Conservation (phyloP, 2,113 vertebrate genomes). For the Gnathonemus echidnorhynchus region DNA sequence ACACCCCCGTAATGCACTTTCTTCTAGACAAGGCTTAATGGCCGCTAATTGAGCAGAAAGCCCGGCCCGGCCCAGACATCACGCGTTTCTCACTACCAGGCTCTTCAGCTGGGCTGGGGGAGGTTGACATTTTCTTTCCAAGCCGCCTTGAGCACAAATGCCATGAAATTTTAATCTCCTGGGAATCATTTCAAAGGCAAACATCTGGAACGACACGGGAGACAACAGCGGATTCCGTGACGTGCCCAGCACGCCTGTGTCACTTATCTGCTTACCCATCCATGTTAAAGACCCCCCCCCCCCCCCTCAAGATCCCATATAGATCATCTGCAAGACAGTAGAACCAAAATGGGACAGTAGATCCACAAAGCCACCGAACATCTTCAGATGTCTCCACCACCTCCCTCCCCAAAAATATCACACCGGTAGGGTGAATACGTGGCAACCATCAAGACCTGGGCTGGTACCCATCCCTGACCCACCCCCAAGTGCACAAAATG, state of each 20-base stretch:
- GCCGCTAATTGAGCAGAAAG: constrained; percentile 34
- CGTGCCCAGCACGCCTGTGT: background rate
- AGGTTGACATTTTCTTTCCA: constrained; percentile 19
- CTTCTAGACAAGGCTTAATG: constrained; percentile 26
- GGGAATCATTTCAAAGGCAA: constrained; percentile 23
- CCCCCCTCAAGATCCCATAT: background rate
- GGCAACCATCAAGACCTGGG: background rate
- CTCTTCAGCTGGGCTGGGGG: constrained; percentile 10
- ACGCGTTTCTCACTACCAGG: constrained; percentile 8
- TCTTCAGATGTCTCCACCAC: background rate
- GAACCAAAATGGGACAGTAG: background rate
- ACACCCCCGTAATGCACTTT: constrained; percentile 27
- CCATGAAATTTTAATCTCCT: constrained; percentile 23
- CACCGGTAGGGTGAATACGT: background rate
- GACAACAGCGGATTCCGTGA: background rate
- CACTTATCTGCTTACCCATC: background rate
- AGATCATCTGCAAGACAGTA: background rate
- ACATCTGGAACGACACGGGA: constrained; percentile 24
- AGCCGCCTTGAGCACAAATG: constrained; percentile 7
- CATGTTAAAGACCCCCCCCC: background rate
- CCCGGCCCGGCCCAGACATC: constrained; percentile 10
- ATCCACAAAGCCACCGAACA: background rate
- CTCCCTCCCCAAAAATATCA: background rate
- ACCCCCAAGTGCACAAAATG: background rate
- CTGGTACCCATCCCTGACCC: too few species aligned